These are phyloP conservation scores for Ornithoptera priamus DNA, from an alignment of 2,888 invertebrate genomes.

Conservation along the genomic window DNA sequence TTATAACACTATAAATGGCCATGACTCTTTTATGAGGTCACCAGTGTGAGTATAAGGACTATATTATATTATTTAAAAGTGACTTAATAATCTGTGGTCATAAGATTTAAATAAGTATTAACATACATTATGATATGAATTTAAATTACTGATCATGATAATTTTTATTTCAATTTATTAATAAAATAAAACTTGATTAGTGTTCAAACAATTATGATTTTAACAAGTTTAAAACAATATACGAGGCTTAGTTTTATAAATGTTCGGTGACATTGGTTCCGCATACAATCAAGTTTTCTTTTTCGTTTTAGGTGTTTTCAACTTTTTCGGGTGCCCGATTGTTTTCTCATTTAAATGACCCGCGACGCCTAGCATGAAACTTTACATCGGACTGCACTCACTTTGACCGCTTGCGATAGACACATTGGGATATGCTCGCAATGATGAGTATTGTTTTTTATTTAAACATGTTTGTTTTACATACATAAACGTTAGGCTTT, in stretches of 20 bases:
- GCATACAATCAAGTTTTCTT: constrained; percentile 74
- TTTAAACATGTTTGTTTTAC: constrained; percentile 51
- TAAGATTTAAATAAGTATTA: too few species aligned
- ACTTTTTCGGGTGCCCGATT: constrained; percentile 80
- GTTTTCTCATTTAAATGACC: constrained; percentile 80
- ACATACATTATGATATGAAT: too few species aligned
- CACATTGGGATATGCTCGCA: constrained; percentile 72
- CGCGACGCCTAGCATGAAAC: constrained; percentile 65
- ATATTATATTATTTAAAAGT: too few species aligned
- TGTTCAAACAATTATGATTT: too few species aligned
- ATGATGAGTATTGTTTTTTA: constrained; percentile 78
- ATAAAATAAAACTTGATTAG: too few species aligned
- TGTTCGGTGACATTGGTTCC: constrained; percentile 37
- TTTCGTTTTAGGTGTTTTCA: constrained; percentile 81
- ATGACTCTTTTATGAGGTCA: too few species aligned
- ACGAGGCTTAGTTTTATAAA: constrained; percentile 44
- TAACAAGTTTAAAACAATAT: constrained; percentile 38
- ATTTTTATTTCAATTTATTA: too few species aligned
- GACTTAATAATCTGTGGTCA: too few species aligned
- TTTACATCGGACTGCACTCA: constrained; percentile 60
- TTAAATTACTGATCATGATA: too few species aligned
- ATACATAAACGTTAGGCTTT: constrained; percentile 44
- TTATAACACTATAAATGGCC: too few species aligned
- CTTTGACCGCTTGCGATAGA: constrained; percentile 69
- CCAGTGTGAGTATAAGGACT: too few species aligned